Evolutionary conservation across 1,140 invertebrate species (phyloP).

Genomic region (Drosophila equinoxialis): DNA sequence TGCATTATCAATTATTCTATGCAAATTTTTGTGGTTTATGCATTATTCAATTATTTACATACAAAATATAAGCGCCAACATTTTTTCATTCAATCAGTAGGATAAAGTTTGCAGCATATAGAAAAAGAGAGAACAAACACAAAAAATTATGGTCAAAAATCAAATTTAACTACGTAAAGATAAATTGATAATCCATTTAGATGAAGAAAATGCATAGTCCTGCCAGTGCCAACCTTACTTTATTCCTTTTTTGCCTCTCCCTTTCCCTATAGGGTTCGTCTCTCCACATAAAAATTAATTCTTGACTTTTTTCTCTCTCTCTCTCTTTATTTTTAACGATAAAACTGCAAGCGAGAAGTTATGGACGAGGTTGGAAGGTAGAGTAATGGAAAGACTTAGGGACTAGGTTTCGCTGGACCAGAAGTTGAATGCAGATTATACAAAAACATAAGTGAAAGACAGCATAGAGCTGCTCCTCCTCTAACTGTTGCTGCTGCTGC

Average conservation of each 20-base stretch:
- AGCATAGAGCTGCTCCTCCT: constrained; percentile 37
- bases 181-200: constrained; percentile 7
- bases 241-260: not conserved
- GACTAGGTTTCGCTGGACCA: not conserved
- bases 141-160: not conserved
- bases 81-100: constrained; percentile 14
- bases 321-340: not conserved
- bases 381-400: constrained; percentile 22
- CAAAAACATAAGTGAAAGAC: constrained; percentile 63
- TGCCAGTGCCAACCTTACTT: not conserved
- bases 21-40: constrained; percentile 17
- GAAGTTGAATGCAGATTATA: constrained; percentile 57
- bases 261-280: not conserved
- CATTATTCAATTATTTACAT: constrained; percentile 38
- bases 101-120: constrained; percentile 22
- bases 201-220: not conserved
- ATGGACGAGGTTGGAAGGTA: constrained; percentile 43
- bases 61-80: constrained; percentile 16
- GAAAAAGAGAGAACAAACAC: no score
- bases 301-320: constrained; percentile 46
- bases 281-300: constrained; percentile 12
- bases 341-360: not conserved
- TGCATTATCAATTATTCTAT: constrained; percentile 40
- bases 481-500: no score
- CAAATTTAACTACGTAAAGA: not conserved